Conservation (phyloP, 1,140 invertebrate species). For the Trissolcus basalis region DNA sequence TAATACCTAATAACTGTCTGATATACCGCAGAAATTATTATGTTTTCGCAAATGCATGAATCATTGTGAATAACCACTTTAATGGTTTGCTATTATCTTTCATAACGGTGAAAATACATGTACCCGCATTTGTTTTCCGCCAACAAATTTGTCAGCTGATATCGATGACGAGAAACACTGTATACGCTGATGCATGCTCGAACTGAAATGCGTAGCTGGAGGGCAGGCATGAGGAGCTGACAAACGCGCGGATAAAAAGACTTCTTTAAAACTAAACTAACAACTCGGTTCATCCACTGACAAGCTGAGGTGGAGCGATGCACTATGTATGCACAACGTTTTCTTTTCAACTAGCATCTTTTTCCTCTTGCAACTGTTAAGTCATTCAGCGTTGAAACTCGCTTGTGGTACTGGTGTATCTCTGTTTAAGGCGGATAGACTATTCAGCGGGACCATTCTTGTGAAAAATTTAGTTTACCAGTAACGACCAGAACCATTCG, state of each 20-base stretch:
- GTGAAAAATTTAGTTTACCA: constrained; percentile 67
- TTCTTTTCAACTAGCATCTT: constrained; percentile 62
- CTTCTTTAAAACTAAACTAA: constrained; percentile 59
- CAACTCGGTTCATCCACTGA: constrained; percentile 50
- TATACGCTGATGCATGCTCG: constrained; percentile 19
- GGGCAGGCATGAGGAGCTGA: constrained; percentile 20
- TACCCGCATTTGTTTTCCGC: constrained; percentile 15
- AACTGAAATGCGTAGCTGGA: constrained; percentile 19
- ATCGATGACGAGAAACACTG: constrained; percentile 29
- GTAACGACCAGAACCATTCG: constrained; percentile 61
- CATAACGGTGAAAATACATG: not conserved
- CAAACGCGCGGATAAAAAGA: constrained; percentile 43
- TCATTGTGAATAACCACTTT: no score
- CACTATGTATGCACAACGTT: constrained; percentile 65
- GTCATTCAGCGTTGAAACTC: constrained; percentile 53
- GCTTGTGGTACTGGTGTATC: constrained; percentile 37
- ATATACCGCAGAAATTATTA: no score
- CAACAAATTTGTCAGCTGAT: constrained; percentile 42
- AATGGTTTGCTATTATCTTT: no score
- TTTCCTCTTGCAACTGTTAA: constrained; percentile 50
- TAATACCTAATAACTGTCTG: no score
- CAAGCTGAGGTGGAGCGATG: constrained; percentile 48
- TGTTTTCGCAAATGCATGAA: no score
- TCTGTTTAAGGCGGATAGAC: constrained; percentile 42
- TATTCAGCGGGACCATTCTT: constrained; percentile 62